phyloP scores from a whole-genome alignment of 35 echinoderm and acorn worm species.

The Ophioderma brevispina region DNA sequence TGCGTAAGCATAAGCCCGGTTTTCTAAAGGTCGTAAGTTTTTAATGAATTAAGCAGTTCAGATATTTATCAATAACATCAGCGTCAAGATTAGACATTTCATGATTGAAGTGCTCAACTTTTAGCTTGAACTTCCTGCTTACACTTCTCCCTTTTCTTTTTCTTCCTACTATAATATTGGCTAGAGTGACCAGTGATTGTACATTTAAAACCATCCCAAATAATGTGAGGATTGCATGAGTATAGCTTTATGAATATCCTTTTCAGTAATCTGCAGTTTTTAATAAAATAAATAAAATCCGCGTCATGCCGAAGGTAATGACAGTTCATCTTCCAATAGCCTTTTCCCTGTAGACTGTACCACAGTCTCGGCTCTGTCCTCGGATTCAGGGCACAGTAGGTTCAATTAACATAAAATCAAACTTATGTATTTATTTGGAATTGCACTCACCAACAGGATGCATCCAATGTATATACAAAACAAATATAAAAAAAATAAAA shows the following conservation, averaged over 20 bases:
- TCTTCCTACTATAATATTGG: background rate
- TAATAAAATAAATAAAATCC: background rate
- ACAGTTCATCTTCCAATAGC: background rate
- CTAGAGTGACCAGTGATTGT: background rate
- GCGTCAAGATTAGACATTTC: background rate
- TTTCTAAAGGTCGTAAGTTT: too few species aligned
- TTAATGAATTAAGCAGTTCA: too few species aligned
- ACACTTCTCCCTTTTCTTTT: background rate
- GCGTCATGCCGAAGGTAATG: background rate
- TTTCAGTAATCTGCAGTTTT: background rate
- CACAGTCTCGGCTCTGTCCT: too few species aligned
- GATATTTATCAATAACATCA: background rate
- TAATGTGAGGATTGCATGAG: background rate
- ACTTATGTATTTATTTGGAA: too few species aligned
- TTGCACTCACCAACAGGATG: too few species aligned
- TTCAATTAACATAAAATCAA: too few species aligned
- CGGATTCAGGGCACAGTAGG: too few species aligned
- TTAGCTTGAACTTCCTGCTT: background rate
- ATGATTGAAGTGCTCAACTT: background rate
- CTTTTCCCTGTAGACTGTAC: too few species aligned
- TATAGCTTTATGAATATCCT: background rate
- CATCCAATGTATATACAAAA: too few species aligned
- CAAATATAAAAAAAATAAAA: too few species aligned
- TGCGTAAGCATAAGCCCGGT: too few species aligned
- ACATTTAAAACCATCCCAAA: background rate